These are phyloP conservation scores for Halocynthia aurantium DNA, from an alignment of 23 tunicate genomes.

Conservation along the genomic window DNA sequence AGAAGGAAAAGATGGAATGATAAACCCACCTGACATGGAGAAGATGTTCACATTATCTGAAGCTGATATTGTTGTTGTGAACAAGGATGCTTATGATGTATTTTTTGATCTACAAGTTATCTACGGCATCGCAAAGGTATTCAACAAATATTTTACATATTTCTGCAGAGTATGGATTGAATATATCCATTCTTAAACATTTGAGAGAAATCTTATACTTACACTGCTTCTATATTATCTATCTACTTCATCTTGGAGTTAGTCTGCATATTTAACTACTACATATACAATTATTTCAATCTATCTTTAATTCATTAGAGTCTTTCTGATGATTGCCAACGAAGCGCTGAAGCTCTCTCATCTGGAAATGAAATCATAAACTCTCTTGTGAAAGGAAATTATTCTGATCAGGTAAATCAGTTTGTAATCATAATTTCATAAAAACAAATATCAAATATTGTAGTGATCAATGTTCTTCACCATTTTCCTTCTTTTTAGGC, in stretches of 20 bases:
- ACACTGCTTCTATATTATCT: background rate
- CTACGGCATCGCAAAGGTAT: slow-evolving; percentile 42
- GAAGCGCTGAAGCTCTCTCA: slow-evolving; percentile 34
- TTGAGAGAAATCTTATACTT: background rate
- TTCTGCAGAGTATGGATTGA: background rate
- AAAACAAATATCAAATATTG: background rate
- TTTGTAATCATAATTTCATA: background rate
- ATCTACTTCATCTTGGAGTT: too few species aligned
- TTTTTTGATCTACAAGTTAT: slow-evolving; percentile 29
- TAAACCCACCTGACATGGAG: slow-evolving; percentile 54
- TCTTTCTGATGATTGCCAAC: slow-evolving; percentile 29
- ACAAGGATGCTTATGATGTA: slow-evolving; percentile 13
- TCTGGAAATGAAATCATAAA: slow-evolving; percentile 54
- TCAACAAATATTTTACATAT: background rate
- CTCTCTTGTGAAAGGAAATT: slow-evolving; percentile 26
- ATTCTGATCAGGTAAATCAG: slow-evolving; percentile 8
- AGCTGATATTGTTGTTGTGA: slow-evolving; percentile 27
- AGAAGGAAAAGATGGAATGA: slow-evolving; percentile 56
- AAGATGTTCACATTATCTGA: slow-evolving; percentile 30
- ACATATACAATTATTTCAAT: background rate
- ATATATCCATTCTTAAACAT: background rate
- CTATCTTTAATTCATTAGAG: background rate
- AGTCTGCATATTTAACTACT: too few species aligned
- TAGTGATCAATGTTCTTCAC: background rate
- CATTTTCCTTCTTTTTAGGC: background rate